Evolutionary conservation across 2,888 invertebrate genomes (phyloP), one percentile per base, ranked within the genome.

Genomic region (Dolichopus griseipennis): DNA sequence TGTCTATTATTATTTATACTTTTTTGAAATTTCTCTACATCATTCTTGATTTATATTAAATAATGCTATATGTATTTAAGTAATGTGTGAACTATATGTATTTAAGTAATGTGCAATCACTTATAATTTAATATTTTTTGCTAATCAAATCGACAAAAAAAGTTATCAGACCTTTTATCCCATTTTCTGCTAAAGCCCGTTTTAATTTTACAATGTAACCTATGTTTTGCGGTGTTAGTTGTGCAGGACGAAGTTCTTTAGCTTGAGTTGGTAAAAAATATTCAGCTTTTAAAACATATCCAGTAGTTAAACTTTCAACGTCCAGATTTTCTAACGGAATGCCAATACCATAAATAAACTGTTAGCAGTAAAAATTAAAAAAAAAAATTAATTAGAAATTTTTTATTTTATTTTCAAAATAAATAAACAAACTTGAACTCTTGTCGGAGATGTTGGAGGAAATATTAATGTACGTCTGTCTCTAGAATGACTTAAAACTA

Each of bases 321-420:
- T 74, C 73, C 9, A 80, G 72, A 70, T 78, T 74, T 68, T 78
- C 76, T n/a, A 81, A 71, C 0, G 81, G 81, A 69, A 81, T 75
- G 69, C 81, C 81, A 66, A 81, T 77, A 43, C 81, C 81, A 18
- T 71, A 75, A 72, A 81, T 79, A 67, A 78, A 77, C 80, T 80
- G 43, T 20, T n/a, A n/a, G 20, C 20, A n/a, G 6, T 61, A 61
- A n/a, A 61, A 9, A 4, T n/a, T 18, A 4, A n/a, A 61, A 61
- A 61, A 20, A 20, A 12, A 61, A 21, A 4, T 20, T 62, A 2
- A 22, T 27, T 27, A 27, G 27, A 63, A 27, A 18, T 63, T 52
- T 18, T 3, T 18, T 52, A 18, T 52, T 18, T 27, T 27, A 4
- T 27, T 27, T 27, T 37, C n/a, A n/a, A 18, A 18, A 52, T 52